Percentiles rank a stretch among this genome's conserved stretches.
These are phyloP conservation scores for Elegia similella DNA, from an alignment of 2,888 invertebrate species.

Conservation along the genomic window DNA sequence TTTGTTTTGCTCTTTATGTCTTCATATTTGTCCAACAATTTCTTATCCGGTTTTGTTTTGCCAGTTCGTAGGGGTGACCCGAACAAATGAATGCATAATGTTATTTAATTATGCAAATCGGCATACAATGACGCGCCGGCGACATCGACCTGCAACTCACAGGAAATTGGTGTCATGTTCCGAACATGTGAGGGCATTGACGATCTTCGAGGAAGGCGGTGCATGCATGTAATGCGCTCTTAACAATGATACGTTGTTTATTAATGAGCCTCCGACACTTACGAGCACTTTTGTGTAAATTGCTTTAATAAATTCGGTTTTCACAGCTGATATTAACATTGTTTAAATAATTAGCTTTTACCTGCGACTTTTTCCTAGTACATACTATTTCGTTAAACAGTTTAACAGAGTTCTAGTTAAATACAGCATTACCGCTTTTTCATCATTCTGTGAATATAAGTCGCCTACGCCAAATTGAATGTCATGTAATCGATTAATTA, in stretches of 20 bases:
- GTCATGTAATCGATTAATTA: too few species aligned
- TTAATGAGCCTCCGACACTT: conserved; percentile 13
- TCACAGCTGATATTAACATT: not conserved
- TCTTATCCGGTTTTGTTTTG: conserved; percentile 47
- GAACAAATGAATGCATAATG: conserved; percentile 72
- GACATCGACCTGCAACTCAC: conserved; percentile 55
- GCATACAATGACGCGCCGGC: conserved; percentile 56
- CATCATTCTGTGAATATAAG: too few species aligned
- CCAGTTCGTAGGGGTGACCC: conserved; percentile 57
- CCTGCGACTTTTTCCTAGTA: not conserved
- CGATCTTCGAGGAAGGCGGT: conserved; percentile 40
- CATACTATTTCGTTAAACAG: too few species aligned
- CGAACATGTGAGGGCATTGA: conserved; percentile 43
- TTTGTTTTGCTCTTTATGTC: conserved; percentile 28
- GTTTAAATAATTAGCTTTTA: not conserved
- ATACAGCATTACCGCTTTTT: too few species aligned
- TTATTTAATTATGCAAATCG: conserved; percentile 76
- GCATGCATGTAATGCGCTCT: conserved; percentile 23
- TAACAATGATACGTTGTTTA: conserved; percentile 28
- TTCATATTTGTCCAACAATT: conserved; percentile 30
- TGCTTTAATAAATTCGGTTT: not conserved
- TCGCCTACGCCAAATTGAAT: too few species aligned
- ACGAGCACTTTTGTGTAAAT: not conserved
- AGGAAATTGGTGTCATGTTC: conserved; percentile 69
- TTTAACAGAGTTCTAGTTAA: too few species aligned